Percentiles rank a stretch among this genome's conserved stretches.
These are phyloP conservation scores for Recurvirostra avosetta DNA, from an alignment of 2,113 vertebrate species.

Conservation along the genomic window DNA sequence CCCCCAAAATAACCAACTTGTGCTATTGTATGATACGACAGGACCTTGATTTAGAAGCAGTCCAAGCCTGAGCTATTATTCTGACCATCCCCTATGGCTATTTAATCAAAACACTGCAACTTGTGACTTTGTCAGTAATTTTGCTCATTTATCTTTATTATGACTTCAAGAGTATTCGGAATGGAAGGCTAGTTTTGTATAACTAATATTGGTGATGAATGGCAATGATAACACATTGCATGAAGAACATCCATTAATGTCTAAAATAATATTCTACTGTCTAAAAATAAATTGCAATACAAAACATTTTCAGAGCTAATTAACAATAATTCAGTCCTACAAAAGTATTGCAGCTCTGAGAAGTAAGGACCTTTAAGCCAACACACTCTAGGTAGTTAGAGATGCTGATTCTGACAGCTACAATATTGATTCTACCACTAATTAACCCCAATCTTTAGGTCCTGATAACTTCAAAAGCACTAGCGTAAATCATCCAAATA, in stretches of 20 bases:
- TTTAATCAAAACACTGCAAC: constrained; percentile 71
- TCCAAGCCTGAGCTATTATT: constrained; percentile 64
- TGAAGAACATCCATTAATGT: constrained; percentile 54
- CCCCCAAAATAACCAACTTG: constrained; percentile 20
- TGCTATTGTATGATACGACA: constrained; percentile 29
- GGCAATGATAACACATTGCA: constrained; percentile 41
- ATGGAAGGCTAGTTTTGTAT: constrained; percentile 71
- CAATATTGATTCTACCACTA: background rate
- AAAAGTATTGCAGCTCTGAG: background rate
- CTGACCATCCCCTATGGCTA: constrained; percentile 66
- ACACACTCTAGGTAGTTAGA: background rate
- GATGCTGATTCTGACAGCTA: background rate
- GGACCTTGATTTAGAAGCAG: constrained; percentile 53
- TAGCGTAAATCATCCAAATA: background rate
- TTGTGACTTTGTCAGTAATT: constrained; percentile 73
- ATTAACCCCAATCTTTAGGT: constrained; percentile 26
- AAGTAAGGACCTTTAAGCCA: constrained; percentile 1
- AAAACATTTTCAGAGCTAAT: constrained; percentile 56
- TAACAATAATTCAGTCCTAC: constrained; percentile 29
- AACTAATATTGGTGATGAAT: constrained; percentile 71
- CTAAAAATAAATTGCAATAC: constrained; percentile 56
- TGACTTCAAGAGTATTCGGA: constrained; percentile 55
- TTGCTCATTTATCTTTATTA: constrained; percentile 78
- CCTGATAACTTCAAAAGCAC: background rate
- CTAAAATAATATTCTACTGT: constrained; percentile 41